These are phyloP conservation scores for Drosophila nigrodunni DNA, from an alignment of 1,140 invertebrate genomes.

Conservation along the genomic window DNA sequence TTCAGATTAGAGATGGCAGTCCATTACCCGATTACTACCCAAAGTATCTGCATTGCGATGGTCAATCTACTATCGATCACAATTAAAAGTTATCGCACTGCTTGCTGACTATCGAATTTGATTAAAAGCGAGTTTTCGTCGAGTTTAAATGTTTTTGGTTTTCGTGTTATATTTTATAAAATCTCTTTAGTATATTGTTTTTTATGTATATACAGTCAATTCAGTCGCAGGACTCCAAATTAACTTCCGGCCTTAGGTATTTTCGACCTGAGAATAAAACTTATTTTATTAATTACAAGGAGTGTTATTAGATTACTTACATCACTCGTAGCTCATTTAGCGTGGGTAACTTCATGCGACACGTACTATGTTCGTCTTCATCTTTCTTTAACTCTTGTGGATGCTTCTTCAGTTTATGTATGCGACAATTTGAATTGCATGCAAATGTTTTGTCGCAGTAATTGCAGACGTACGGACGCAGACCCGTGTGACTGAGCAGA, in stretches of 20 bases:
- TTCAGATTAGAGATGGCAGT: slow-evolving; percentile 15
- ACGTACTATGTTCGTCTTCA: slow-evolving; percentile 14
- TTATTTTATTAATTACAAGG: neutral
- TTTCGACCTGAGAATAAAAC: slow-evolving; percentile 43
- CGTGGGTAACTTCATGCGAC: slow-evolving; percentile 59
- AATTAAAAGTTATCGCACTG: no score
- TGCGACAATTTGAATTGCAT: slow-evolving; percentile 85
- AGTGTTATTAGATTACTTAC: slow-evolving; percentile 31
- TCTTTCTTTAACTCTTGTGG: slow-evolving; percentile 78
- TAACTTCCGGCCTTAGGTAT: slow-evolving; percentile 25
- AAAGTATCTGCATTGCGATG: slow-evolving; percentile 18
- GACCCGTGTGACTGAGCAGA: slow-evolving; percentile 84
- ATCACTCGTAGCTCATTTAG: slow-evolving; percentile 60
- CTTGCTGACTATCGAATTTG: no score
- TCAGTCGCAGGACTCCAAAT: no score
- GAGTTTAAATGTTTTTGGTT: no score
- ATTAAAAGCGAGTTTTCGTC: no score
- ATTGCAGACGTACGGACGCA: slow-evolving; percentile 85
- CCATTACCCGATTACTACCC: slow-evolving; percentile 12
- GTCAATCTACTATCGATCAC: neutral
- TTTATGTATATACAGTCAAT: no score
- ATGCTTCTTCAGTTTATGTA: slow-evolving; percentile 85
- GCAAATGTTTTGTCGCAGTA: slow-evolving; percentile 85
- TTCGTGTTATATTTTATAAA: no score
- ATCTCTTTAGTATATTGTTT: no score